A percentile compares a stretch with the other conserved stretches of the same genome.
phyloP scores from a whole-genome alignment of 1,140 invertebrate genomes.

The Ptiloglossa arizonensis region DNA sequence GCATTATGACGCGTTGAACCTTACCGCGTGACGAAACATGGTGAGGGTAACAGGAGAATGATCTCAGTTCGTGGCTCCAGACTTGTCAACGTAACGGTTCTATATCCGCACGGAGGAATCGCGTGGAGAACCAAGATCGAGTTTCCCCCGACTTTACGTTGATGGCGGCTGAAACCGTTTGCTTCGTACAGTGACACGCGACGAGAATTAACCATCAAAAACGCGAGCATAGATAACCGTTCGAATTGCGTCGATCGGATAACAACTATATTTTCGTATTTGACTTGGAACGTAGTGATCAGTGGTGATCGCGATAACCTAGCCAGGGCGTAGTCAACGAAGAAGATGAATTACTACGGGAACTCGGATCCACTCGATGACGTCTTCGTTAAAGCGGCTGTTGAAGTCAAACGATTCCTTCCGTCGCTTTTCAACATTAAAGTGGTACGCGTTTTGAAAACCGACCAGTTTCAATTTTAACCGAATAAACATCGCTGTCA shows the following conservation, averaged over 20 bases:
- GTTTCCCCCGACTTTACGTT: not conserved
- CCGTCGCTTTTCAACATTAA: slow-evolving; percentile 81
- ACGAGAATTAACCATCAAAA: not conserved
- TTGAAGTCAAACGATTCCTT: slow-evolving; percentile 77
- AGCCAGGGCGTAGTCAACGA: slow-evolving; percentile 25
- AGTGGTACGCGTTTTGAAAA: slow-evolving; percentile 76
- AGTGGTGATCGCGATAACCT: not conserved
- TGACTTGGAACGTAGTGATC: not conserved
- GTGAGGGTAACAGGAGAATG: slow-evolving; percentile 38
- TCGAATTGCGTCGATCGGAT: not conserved
- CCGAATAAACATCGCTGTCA: not conserved
- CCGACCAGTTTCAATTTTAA: not conserved
- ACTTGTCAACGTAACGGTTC: slow-evolving; percentile 48
- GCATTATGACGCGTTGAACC: slow-evolving; percentile 3
- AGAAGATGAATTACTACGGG: slow-evolving; percentile 51
- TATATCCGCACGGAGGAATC: slow-evolving; percentile 7
- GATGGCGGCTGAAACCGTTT: not conserved
- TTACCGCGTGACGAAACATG: slow-evolving; percentile 36
- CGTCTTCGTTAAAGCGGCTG: slow-evolving; percentile 76
- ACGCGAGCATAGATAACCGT: not conserved
- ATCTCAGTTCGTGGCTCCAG: slow-evolving; percentile 39
- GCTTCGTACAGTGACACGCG: slow-evolving; percentile 2
- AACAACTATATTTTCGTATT: too few species aligned
- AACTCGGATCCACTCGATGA: slow-evolving; percentile 63
- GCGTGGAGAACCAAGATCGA: not conserved